phyloP scores from a whole-genome alignment of 1,140 invertebrate species.

The Pissodes strobi region DNA sequence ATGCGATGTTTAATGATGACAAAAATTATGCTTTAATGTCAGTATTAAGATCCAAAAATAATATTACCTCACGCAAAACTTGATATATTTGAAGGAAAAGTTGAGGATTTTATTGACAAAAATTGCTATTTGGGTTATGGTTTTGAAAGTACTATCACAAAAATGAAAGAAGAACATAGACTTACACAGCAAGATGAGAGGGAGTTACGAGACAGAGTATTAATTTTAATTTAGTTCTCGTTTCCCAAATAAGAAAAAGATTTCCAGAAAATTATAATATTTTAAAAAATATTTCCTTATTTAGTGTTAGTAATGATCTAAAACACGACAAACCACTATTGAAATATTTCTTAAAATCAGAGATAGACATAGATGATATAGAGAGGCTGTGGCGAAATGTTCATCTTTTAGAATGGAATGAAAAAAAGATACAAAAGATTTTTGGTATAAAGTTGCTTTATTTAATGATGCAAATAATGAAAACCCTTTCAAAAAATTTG shows the following conservation, averaged over 20 bases:
- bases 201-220: too few species aligned
- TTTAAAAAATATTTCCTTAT: slow-evolving; percentile 12
- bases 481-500: slow-evolving; percentile 12
- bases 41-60: slow-evolving; percentile 7
- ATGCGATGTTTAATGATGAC: slow-evolving; percentile 3
- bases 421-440: slow-evolving; percentile 15
- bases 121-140: slow-evolving; percentile 16
- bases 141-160: slow-evolving; percentile 15
- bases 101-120: background rate
- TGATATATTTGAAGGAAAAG: slow-evolving; percentile 10
- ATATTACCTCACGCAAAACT: slow-evolving; percentile 13
- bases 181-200: too few species aligned
- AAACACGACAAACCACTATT: slow-evolving; percentile 2
- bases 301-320: slow-evolving; percentile 12
- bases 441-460: too few species aligned
- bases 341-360: too few species aligned
- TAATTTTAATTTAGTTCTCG: too few species aligned
- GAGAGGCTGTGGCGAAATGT: slow-evolving; percentile 7
- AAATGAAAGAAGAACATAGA: slow-evolving; percentile 1
- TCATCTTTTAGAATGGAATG: slow-evolving; percentile 10
- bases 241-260: slow-evolving; percentile 10
- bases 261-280: slow-evolving; percentile 20
- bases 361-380: slow-evolving; percentile 11
- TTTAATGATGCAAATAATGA: slow-evolving; percentile 6
- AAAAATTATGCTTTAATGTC: background rate